phyloP scores from a whole-genome alignment of 2,797 vertebrate genomes.

The Valencia hispanica region DNA sequence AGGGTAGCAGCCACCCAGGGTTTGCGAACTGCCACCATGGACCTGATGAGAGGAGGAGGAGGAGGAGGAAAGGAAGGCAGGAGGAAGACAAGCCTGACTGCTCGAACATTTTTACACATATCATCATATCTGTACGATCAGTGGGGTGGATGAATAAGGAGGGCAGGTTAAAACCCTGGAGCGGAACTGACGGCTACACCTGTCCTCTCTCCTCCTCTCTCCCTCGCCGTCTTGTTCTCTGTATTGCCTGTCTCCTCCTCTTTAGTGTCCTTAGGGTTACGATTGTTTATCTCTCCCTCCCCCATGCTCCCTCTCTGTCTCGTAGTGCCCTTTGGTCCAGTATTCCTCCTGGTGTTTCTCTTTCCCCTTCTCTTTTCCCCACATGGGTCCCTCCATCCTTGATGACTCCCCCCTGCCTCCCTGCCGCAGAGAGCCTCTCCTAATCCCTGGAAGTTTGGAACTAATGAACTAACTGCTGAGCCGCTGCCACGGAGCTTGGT shows the following conservation, averaged over 20 bases:
- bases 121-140: conserved; percentile 83
- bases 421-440: conserved; percentile 87
- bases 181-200: conserved; percentile 83
- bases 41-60: conserved; percentile 55
- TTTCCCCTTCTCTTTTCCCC: conserved; percentile 70
- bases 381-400: conserved; percentile 74
- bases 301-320: conserved; percentile 68
- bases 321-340: conserved; percentile 69
- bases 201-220: conserved; percentile 76
- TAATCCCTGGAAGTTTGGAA: conserved; percentile 99
- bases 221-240: conserved; percentile 67
- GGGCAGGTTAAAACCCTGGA: conserved; percentile 75
- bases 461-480: conserved; percentile 99
- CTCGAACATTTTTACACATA: conserved; percentile 81
- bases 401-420: conserved; percentile 86
- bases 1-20: conserved; percentile 75
- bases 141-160: conserved; percentile 76
- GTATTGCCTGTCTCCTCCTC: conserved; percentile 51
- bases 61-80: conserved; percentile 11
- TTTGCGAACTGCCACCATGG: conserved; percentile 74
- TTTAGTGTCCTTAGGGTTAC: conserved; percentile 73
- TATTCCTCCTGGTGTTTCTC: conserved; percentile 69
- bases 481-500: conserved; percentile 95
- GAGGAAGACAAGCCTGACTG: conserved; percentile 78
- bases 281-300: conserved; percentile 81